A percentile compares a stretch with the other conserved stretches of the same genome.
Conservation (phyloP, 2,888 invertebrate species). For the Hemaris fuciformis region DNA sequence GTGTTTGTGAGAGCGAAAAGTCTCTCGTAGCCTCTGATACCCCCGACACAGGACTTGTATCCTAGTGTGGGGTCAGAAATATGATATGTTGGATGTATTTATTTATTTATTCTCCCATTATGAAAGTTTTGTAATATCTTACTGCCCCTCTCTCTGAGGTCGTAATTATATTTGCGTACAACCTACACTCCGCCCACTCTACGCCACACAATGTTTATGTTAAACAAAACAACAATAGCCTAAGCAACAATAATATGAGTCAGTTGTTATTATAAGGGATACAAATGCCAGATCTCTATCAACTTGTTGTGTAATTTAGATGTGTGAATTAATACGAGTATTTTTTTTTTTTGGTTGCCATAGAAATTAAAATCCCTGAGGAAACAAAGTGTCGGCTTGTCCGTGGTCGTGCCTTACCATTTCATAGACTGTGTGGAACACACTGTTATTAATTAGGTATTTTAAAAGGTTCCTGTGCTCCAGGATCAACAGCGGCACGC, state of each 20-base stretch:
- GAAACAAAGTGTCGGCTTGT: no score
- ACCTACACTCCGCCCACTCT: neutral
- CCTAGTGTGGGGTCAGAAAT: no score
- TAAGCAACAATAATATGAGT: neutral
- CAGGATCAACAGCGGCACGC: no score
- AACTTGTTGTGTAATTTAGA: neutral
- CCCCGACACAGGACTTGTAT: no score
- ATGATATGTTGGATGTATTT: no score
- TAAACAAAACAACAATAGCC: neutral
- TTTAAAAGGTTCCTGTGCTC: no score
- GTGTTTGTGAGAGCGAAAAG: no score
- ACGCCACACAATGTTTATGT: neutral
- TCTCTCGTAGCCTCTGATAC: no score
- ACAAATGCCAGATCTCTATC: neutral
- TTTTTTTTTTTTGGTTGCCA: neutral
- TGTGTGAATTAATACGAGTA: neutral
- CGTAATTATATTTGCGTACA: neutral
- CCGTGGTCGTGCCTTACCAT: no score
- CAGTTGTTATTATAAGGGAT: neutral
- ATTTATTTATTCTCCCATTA: neutral
- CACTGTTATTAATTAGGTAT: no score
- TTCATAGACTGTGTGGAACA: no score
- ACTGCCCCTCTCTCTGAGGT: neutral
- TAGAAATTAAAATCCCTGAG: neutral
- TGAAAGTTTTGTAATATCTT: neutral